Conservation (phyloP, 2,113 vertebrate species). For the Daboia siamensis region DNA sequence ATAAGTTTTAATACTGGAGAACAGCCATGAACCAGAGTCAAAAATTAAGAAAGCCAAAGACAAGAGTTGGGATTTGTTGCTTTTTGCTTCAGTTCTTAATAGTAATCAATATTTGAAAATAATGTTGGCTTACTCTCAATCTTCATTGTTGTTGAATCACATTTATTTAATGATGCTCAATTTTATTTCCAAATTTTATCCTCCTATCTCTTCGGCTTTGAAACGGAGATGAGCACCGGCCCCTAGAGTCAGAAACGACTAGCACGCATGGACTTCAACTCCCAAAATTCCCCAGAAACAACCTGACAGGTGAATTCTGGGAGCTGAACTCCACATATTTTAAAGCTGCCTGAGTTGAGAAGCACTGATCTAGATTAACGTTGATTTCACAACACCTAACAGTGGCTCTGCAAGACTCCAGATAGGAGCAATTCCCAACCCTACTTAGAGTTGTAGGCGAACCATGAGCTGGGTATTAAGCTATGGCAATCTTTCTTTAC, state of each 20-base stretch:
- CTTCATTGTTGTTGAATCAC: neutral
- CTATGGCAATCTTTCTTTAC: neutral
- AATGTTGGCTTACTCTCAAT: neutral
- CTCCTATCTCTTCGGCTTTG: too few species aligned
- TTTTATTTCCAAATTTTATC: neutral
- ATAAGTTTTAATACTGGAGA: conserved; percentile 32
- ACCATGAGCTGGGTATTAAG: neutral
- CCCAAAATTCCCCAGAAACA: neutral
- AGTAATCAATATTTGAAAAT: neutral
- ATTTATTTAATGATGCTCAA: neutral
- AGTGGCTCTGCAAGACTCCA: neutral
- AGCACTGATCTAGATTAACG: neutral
- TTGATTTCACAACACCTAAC: neutral
- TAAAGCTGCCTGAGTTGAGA: neutral
- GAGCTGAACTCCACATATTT: neutral
- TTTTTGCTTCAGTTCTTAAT: conserved; percentile 2
- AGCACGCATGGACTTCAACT: neutral
- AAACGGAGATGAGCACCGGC: too few species aligned
- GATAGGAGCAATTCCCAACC: neutral
- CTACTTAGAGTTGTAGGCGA: neutral
- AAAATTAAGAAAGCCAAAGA: conserved; percentile 11
- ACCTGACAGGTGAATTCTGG: neutral
- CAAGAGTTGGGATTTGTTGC: neutral
- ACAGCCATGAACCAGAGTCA: conserved; percentile 31
- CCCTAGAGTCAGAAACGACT: too few species aligned